Evolutionary conservation across 1,140 invertebrate species (phyloP).

Genomic region (Melipona quadrifasciata): DNA sequence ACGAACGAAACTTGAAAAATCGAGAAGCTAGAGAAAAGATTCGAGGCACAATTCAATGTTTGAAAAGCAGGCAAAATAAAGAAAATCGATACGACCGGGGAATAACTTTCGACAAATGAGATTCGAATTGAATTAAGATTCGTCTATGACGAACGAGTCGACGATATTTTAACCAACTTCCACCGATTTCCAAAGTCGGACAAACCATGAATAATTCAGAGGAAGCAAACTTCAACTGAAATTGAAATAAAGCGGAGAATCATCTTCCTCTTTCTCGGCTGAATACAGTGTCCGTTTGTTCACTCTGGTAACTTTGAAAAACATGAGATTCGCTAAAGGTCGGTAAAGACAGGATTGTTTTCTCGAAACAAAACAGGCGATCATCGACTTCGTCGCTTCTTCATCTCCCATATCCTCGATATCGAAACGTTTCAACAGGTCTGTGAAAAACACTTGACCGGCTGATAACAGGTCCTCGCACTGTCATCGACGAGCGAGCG

Average conservation of each 20-base stretch:
- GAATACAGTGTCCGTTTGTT: background rate
- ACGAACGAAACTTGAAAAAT: no score
- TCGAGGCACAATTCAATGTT: no score
- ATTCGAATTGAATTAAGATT: no score
- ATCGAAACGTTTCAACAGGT: background rate
- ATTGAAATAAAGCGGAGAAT: background rate
- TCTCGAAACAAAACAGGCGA: background rate
- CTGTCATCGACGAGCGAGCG: background rate
- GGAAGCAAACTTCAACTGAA: background rate
- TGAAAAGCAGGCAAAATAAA: no score
- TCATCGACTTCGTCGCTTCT: background rate
- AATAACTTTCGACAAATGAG: background rate
- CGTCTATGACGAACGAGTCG: background rate
- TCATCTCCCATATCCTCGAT: background rate
- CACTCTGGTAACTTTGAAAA: background rate
- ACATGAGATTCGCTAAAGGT: background rate
- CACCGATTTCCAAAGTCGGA: background rate
- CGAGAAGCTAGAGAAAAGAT: no score
- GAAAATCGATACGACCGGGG: no score
- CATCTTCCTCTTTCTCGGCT: no score
- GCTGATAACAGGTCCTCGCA: background rate
- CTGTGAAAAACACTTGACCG: background rate
- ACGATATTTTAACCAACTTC: background rate
- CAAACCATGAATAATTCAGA: background rate
- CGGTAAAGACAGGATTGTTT: background rate